A percentile compares a stretch with the other conserved stretches of the same genome.
Evolutionary conservation across 2,888 invertebrate species (phyloP).

Genomic region (Pachydiplax longipennis): DNA sequence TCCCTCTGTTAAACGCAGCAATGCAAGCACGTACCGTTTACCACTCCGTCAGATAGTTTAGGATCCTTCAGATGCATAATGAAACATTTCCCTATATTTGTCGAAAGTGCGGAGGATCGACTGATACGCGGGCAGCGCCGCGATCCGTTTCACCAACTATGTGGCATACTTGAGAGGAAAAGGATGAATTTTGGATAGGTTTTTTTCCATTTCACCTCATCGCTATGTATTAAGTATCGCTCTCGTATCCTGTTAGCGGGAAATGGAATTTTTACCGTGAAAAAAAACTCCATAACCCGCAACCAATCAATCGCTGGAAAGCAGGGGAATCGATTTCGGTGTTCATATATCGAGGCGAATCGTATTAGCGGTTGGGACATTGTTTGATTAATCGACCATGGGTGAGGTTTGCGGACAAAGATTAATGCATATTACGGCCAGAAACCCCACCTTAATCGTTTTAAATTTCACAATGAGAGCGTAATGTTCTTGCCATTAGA

Average conservation of each 20-base stretch:
- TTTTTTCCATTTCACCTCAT: neutral
- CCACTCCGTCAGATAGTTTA: neutral
- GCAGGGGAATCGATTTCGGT: neutral
- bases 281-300: neutral
- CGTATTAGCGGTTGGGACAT: neutral
- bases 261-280: neutral
- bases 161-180: neutral
- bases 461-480: neutral
- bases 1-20: neutral
- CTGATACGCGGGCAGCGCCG: too few relatives aligned
- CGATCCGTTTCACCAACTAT: neutral
- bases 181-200: neutral
- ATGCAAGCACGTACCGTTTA: neutral
- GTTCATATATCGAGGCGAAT: neutral
- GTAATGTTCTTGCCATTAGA: neutral
- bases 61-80: too few relatives aligned
- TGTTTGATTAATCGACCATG: neutral
- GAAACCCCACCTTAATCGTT: neutral
- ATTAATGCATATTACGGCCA: neutral
- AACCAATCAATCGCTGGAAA: neutral
- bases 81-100: too few relatives aligned
- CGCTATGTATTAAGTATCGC: too few relatives aligned
- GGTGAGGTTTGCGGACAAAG: neutral
- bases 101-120: too few relatives aligned
- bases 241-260: neutral